Base-by-base conservation (phyloP, 1,140 invertebrate species). In the Gonioctena quinquepunctata region DNA sequence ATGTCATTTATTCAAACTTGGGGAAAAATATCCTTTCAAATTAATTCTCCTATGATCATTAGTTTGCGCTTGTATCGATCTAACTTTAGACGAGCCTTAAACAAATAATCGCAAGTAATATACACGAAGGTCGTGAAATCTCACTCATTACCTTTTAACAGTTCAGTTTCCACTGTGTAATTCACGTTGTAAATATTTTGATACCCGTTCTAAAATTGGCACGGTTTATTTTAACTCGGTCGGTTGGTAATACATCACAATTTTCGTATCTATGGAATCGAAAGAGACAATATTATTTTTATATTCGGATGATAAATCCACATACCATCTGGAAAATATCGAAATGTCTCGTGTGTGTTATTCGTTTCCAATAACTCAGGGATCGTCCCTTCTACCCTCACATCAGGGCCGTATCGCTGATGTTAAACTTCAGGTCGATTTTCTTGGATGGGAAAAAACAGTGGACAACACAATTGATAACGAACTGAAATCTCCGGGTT, bases 281-380 rank as follows among this genome's bases (percentile, higher is more conserved):
- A 75, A 75, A 27, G 59, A 61, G 75, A 78, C 77, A 77, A 78
- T 78, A 78, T 78, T 77, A 79, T 76, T 79, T 79, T 79, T 75
- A 77, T 77, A 77, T 76, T 72, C 66, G 68, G 48, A 48, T 26
- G 69, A 80, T 78, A 80, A 77, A 78, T 76, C 72, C 48, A 67
- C 70, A 54, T 61, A 13, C n/a, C 78, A 78, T 75, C 71, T 79
- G 78, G 74, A 54, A 62, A 70, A 69, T 71, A 74, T 78, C 75
- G 70, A 61, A 76, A 77, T 60, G 71, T 68, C 72, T 74, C 66
- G 70, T 72, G 72, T 71, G 67, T 70, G 74, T 71, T 76, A 73
- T 76, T 77, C 69, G 69, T 77, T 72, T 66, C 56, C 69, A 49
- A 62, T 62, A 27, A 21, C 60, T 62, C 18, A 42, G 26, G 28